These are phyloP conservation scores for Addax nasomaculatus DNA, from an alignment of 2,113 vertebrate species.

Conservation along the genomic window DNA sequence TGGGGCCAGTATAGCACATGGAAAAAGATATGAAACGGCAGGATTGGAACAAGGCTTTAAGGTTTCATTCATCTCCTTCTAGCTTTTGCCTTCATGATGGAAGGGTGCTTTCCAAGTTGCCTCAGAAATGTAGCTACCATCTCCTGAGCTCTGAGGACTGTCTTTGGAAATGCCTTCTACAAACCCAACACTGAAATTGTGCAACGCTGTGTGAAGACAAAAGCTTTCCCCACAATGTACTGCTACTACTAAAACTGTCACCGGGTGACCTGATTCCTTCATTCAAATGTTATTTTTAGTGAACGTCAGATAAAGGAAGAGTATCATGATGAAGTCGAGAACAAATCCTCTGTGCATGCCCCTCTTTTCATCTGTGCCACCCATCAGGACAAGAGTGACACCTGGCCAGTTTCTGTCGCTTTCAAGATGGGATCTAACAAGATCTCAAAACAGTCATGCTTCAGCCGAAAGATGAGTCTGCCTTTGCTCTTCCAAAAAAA, in stretches of 20 bases:
- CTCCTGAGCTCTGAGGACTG: not conserved
- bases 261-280: constrained; percentile 84
- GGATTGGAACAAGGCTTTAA: not conserved
- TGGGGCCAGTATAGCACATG: not conserved
- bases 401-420: constrained; percentile 64
- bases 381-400: constrained; percentile 55
- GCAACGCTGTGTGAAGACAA: not conserved
- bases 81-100: not conserved
- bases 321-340: constrained; percentile 63
- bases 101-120: not conserved
- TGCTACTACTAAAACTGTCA: constrained; percentile 75
- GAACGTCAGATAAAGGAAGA: constrained; percentile 79
- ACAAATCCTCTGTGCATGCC: constrained; percentile 60
- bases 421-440: constrained; percentile 51
- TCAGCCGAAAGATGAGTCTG: constrained; percentile 46
- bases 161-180: not conserved
- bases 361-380: constrained; percentile 51
- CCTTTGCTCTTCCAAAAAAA: constrained; percentile 65
- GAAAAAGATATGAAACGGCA: not conserved
- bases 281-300: constrained; percentile 83
- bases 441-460: constrained; percentile 60
- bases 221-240: constrained; percentile 61
- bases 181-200: not conserved
- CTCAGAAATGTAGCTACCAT: not conserved
- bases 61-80: not conserved